These are phyloP conservation scores for Dolichomitus sp. DNA, from an alignment of 2,888 invertebrate genomes.

Conservation along the genomic window DNA sequence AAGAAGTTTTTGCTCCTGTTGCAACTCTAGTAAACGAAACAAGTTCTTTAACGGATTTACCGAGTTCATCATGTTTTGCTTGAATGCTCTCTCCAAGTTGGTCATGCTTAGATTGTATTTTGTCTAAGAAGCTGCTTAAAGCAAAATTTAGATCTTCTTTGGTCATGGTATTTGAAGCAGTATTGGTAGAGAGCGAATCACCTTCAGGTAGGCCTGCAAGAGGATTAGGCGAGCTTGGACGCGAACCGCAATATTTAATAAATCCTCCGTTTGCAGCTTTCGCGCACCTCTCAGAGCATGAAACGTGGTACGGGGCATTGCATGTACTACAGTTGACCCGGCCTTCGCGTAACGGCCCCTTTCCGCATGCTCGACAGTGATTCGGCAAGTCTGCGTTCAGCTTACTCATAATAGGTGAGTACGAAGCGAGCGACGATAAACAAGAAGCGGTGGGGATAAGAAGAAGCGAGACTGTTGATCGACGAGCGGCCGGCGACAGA, in stretches of 20 bases:
- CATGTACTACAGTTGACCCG: neutral
- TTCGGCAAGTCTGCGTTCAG: no score
- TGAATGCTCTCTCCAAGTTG: neutral
- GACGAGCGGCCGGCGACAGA: no score
- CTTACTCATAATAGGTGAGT: no score
- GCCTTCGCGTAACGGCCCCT: no score
- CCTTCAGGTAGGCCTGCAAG: neutral
- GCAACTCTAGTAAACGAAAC: no score
- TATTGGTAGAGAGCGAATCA: neutral
- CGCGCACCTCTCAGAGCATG: neutral
- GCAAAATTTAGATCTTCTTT: no score
- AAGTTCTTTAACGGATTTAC: neutral
- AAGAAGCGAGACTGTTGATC: no score
- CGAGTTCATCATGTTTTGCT: neutral
- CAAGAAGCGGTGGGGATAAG: no score
- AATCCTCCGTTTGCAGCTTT: neutral
- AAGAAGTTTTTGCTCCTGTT: neutral
- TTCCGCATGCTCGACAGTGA: no score
- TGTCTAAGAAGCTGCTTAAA: no score
- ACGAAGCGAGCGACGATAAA: no score
- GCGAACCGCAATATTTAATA: neutral
- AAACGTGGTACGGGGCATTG: neutral
- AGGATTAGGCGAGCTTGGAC: neutral
- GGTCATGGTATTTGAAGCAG: neutral
- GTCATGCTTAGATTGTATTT: neutral